phyloP scores from a whole-genome alignment of 2,113 vertebrate species.

The Trematomus loennbergii region DNA sequence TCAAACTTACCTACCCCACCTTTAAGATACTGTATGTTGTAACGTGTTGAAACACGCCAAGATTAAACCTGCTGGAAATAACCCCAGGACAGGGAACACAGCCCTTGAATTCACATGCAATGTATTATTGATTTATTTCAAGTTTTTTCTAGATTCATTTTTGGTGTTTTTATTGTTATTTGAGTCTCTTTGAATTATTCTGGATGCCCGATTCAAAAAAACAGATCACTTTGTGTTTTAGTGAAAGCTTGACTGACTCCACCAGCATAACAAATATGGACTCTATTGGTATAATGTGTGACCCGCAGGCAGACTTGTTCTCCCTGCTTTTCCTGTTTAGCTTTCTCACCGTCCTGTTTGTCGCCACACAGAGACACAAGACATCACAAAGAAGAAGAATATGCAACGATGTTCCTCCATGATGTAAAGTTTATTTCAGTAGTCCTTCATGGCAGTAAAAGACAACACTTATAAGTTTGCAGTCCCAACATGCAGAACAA shows the following conservation, averaged over 20 bases:
- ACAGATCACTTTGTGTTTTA: slow-evolving; percentile 11
- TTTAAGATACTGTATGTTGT: no score
- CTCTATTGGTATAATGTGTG: slow-evolving; percentile 35
- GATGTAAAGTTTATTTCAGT: slow-evolving; percentile 85
- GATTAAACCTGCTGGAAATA: no score
- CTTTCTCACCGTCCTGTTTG: slow-evolving; percentile 55
- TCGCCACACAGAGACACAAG: slow-evolving; percentile 23
- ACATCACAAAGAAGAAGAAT: slow-evolving; percentile 22
- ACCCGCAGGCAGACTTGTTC: slow-evolving; percentile 7
- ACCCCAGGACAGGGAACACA: no score
- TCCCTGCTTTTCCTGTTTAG: slow-evolving; percentile 78
- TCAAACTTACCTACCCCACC: no score
- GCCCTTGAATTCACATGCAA: neutral
- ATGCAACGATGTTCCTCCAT: slow-evolving; percentile 45
- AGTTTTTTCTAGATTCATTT: neutral
- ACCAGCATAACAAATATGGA: slow-evolving; percentile 36
- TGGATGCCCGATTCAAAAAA: neutral
- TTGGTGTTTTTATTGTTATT: neutral
- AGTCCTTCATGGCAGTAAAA: slow-evolving; percentile 90
- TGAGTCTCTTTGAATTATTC: neutral
- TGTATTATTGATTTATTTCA: neutral
- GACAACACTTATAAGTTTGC: slow-evolving; percentile 95
- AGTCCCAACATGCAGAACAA: slow-evolving; percentile 98
- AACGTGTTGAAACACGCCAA: neutral
- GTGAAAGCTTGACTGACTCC: slow-evolving; percentile 1